Percentiles rank a stretch among this genome's conserved stretches.
Evolutionary conservation across 2,888 invertebrate genomes (phyloP).

Genomic region (Tiphia femorata): DNA sequence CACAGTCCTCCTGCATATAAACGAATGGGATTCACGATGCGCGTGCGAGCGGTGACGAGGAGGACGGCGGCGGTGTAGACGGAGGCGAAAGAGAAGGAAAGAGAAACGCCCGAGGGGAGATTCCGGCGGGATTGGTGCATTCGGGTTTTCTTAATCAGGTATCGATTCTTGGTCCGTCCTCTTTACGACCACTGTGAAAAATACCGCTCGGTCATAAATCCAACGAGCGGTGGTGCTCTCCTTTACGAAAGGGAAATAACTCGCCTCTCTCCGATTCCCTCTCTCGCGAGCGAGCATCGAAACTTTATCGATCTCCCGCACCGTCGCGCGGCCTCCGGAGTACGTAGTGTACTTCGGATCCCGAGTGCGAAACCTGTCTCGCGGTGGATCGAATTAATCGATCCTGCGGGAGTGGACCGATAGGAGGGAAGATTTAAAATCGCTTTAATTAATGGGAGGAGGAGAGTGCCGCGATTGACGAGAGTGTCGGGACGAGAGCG

Average conservation of each 20-base stretch:
- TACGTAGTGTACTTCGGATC: too few relatives aligned
- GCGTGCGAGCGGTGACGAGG: conserved; percentile 11
- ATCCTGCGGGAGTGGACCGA: too few relatives aligned
- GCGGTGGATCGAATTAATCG: too few relatives aligned
- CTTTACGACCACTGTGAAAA: conserved; percentile 33
- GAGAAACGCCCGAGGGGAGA: too few relatives aligned
- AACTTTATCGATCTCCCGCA: not conserved
- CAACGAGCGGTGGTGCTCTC: conserved; percentile 7
- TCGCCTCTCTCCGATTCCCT: conserved; percentile 8
- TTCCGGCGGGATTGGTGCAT: conserved; percentile 8
- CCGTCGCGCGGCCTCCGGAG: not conserved
- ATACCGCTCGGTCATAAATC: conserved; percentile 33
- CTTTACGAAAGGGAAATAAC: conserved; percentile 13
- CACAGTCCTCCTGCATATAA: conserved; percentile 46
- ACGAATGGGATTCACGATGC: conserved; percentile 28
- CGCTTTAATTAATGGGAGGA: too few relatives aligned
- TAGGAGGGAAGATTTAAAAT: not conserved
- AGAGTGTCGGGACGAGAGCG: too few relatives aligned
- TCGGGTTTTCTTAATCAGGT: conserved; percentile 42
- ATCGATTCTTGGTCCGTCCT: conserved; percentile 20
- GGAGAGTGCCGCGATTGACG: not conserved
- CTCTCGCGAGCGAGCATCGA: not conserved
- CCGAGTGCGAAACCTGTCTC: too few relatives aligned
- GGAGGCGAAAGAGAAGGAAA: too few relatives aligned
- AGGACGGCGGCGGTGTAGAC: too few relatives aligned